These are phyloP conservation scores for Phaenicophaeus curvirostris DNA, from an alignment of 2,797 vertebrate species.

Conservation along the genomic window DNA sequence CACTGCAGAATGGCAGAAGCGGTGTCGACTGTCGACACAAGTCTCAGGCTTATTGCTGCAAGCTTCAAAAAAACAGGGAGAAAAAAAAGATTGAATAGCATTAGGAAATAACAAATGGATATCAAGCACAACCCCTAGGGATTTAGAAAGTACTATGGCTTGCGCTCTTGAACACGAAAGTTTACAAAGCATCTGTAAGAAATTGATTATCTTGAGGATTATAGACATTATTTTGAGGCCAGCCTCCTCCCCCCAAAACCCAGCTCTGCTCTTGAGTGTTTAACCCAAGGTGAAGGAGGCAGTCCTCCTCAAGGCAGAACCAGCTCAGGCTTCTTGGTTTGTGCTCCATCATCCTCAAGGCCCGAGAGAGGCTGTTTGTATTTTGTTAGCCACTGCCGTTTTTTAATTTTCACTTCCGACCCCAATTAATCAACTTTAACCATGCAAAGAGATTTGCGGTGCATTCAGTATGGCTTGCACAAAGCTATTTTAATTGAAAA, in stretches of 20 bases:
- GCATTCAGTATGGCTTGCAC: constrained; percentile 33
- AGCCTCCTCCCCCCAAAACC: neutral
- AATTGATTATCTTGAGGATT: constrained; percentile 57
- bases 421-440: constrained; percentile 66
- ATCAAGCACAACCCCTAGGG: constrained; percentile 43
- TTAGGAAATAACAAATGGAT: constrained; percentile 65
- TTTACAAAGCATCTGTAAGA: constrained; percentile 48
- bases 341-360: neutral
- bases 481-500: constrained; percentile 71
- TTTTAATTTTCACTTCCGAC: constrained; percentile 64
- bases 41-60: constrained; percentile 15
- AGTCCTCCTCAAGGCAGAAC: neutral
- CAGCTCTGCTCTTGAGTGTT: neutral
- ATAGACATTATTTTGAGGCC: constrained; percentile 13
- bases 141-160: constrained; percentile 9
- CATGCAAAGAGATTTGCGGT: constrained; percentile 56
- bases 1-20: constrained; percentile 27
- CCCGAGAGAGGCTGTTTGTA: neutral
- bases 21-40: neutral
- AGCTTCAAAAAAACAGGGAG: neutral
- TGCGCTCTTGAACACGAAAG: neutral
- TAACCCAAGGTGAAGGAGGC: constrained; percentile 27
- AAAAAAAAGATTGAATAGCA: neutral
- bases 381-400: neutral
- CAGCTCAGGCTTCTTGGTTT: neutral